phyloP scores from a whole-genome alignment of 2,113 vertebrate species.

The Perca fluviatilis region DNA sequence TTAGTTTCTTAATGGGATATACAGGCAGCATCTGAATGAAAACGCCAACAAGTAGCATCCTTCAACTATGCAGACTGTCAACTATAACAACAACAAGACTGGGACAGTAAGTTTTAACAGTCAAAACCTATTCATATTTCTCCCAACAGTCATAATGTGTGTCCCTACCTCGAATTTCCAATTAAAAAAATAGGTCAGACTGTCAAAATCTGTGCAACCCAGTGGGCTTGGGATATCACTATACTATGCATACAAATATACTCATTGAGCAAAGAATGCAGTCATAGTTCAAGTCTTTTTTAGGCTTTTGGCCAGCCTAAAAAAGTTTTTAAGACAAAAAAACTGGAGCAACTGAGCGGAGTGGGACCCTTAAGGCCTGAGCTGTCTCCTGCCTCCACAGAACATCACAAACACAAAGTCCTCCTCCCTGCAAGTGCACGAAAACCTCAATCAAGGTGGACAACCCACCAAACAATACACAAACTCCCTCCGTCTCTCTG shows the following conservation, averaged over 20 bases:
- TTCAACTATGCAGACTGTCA: not conserved
- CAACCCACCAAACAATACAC: not conserved
- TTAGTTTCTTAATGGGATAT: not conserved
- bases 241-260: not conserved
- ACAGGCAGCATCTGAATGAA: not conserved
- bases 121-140: not conserved
- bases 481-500: not conserved
- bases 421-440: not conserved
- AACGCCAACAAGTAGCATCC: not conserved
- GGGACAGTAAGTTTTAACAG: too few relatives aligned
- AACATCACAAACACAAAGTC: constrained; percentile 18
- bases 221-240: not conserved
- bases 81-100: too few relatives aligned
- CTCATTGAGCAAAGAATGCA: not conserved
- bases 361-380: constrained; percentile 11
- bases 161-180: not conserved
- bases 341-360: constrained; percentile 1
- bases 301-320: not conserved
- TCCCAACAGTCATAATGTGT: not conserved
- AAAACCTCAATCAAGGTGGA: constrained; percentile 10
- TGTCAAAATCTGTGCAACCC: not conserved
- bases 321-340: constrained; percentile 16
- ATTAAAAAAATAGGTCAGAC: not conserved
- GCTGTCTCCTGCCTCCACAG: constrained; percentile 14
- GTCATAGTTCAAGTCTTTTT: constrained; percentile 5